phyloP scores from a whole-genome alignment of 2,888 invertebrate genomes.

The Agriopis aurantiaria region DNA sequence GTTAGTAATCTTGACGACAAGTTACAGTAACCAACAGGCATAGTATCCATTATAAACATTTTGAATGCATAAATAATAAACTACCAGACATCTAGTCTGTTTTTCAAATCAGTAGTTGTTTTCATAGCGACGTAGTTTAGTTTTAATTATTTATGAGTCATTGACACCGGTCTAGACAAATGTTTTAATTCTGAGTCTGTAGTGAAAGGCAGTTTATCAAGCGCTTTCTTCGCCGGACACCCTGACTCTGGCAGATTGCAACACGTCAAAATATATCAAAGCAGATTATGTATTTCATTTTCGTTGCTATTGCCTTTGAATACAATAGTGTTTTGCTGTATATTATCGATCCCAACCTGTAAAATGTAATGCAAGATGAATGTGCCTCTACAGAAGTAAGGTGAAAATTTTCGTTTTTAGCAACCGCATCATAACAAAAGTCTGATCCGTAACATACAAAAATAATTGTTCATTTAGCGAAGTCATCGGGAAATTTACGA shows the following conservation, averaged over 20 bases:
- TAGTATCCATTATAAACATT: not conserved
- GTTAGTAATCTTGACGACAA: not conserved
- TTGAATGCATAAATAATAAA: not conserved
- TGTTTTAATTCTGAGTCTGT: slow-evolving; percentile 36
- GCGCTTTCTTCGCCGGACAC: slow-evolving; percentile 39
- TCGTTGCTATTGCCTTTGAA: not conserved
- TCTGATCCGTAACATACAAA: no score
- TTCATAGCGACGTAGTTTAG: slow-evolving; percentile 11
- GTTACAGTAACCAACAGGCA: not conserved
- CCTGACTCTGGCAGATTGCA: slow-evolving; percentile 18
- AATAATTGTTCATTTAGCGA: no score
- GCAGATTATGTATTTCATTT: slow-evolving; percentile 6
- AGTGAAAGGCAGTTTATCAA: slow-evolving; percentile 43
- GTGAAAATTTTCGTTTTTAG: no score
- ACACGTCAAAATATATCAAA: slow-evolving; percentile 21
- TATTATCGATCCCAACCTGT: no score
- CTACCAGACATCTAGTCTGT: not conserved
- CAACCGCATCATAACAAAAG: no score
- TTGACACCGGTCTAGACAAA: slow-evolving; percentile 35
- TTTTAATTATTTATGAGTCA: slow-evolving; percentile 34
- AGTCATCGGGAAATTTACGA: no score
- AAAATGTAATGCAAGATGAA: no score
- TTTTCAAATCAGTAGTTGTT: slow-evolving; percentile 11
- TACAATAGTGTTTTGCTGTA: no score
- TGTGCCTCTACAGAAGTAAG: no score